Evolutionary conservation across 2,797 vertebrate species (phyloP).

Genomic region (Schizothorax lantsangensis): DNA sequence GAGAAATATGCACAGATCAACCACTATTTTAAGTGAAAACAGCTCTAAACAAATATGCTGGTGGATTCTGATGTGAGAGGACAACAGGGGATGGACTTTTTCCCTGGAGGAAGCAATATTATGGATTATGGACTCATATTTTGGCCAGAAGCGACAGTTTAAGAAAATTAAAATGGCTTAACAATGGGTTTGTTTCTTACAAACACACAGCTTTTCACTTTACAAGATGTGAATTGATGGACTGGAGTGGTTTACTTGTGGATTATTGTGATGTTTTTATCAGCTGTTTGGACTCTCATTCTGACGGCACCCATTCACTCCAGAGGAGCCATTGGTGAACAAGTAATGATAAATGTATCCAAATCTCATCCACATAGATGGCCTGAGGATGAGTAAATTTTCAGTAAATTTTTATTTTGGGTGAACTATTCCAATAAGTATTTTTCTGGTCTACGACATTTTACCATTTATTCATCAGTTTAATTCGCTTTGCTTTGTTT

Average conservation of each 20-base stretch:
- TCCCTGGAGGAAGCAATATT: neutral
- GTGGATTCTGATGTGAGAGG: neutral
- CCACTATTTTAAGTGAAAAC: neutral
- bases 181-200: neutral
- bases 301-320: neutral
- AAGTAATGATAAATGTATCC: neutral
- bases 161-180: neutral
- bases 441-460: neutral
- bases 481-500: neutral
- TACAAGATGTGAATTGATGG: neutral
- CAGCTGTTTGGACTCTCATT: neutral
- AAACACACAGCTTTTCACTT: neutral
- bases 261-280: neutral
- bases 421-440: neutral
- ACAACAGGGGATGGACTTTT: neutral
- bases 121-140: neutral
- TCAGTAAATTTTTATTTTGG: neutral
- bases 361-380: neutral
- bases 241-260: neutral
- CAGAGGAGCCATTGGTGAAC: neutral
- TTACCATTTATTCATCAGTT: neutral
- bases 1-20: neutral
- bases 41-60: neutral
- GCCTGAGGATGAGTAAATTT: neutral
- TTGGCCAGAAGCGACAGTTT: neutral